These are phyloP conservation scores for Coenonympha glycerion DNA, from an alignment of 2,888 invertebrate species.

Conservation along the genomic window DNA sequence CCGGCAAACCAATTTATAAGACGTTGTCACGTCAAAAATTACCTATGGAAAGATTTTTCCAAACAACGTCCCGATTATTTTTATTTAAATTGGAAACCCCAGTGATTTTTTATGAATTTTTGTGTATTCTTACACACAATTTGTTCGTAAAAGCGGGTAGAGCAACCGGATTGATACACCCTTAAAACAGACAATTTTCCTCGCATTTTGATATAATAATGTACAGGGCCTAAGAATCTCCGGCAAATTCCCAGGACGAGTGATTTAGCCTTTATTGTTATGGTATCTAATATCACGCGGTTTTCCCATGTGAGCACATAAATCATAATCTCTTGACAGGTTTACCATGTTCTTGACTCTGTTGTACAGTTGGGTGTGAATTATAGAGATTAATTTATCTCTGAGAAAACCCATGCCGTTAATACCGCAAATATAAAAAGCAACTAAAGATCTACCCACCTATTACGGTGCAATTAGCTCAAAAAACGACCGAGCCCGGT, in stretches of 20 bases:
- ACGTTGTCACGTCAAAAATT: too few relatives aligned
- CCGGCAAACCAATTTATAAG: too few relatives aligned
- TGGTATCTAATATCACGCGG: background rate
- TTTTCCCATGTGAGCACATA: slow-evolving; percentile 6
- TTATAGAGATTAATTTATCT: background rate
- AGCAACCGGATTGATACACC: too few relatives aligned
- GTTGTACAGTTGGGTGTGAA: background rate
- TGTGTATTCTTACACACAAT: too few relatives aligned
- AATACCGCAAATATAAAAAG: background rate
- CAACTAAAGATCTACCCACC: background rate
- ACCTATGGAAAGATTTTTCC: too few relatives aligned
- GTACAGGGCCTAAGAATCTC: slow-evolving; percentile 1
- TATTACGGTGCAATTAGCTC: too few relatives aligned
- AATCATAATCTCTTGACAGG: slow-evolving; percentile 3
- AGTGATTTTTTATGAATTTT: too few relatives aligned
- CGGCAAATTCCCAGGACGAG: background rate
- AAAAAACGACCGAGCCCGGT: too few relatives aligned
- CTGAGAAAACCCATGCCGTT: background rate
- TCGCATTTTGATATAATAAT: background rate
- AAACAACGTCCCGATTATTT: too few relatives aligned
- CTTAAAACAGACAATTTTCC: too few relatives aligned
- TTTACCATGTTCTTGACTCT: background rate
- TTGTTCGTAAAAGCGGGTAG: too few relatives aligned
- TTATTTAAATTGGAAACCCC: too few relatives aligned
- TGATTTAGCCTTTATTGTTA: slow-evolving; percentile 1